Evolutionary conservation across 2,113 vertebrate genomes (phyloP), one percentile per base, ranked within the genome.

Genomic region (Rissa tridactyla): DNA sequence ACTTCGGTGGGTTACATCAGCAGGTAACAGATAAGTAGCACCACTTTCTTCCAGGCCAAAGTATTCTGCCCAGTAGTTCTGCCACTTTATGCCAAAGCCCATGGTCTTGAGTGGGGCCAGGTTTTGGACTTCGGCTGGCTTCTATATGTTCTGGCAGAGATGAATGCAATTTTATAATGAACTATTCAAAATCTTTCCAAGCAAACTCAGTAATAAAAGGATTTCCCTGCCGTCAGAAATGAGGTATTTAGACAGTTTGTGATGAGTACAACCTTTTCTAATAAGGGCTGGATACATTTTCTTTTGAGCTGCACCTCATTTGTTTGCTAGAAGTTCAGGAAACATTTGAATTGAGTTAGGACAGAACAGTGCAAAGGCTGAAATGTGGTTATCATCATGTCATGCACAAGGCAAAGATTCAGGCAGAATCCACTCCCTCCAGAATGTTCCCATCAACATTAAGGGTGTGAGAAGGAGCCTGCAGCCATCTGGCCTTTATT

Each of bases 401-500:
- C 46, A 32, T 77, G 91, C 85, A 36, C 73, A 72, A 84, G 92
- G 77, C 77, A 69, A 84, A 93, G 87, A 30, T 77, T 88, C 79
- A 11, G 55, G 91, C 95, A 88, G 84, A 57, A 80, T 70, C 72
- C 90, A 83, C 61, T 58, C 22, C 90, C 77, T 78, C 87, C 79
- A 90, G 92, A 79, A 86, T 71, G 94, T 95, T 90, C 62, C 60
- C 70, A 49, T 76, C 34, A 87, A 47, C 75, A 51, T 93, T 70
- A 87, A 26, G 80, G 61, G 87, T 96, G 87, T 88, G 90, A 97
- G 95, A 94, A 93, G 94, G 91, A 96, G 93, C 70, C 77, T 85
- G 80, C n/a, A 91, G 91, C 95, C 96, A 97, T 97, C 96, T 97
- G 97, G 95, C 86, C 95, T 91, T 96, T 87, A 92, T 97, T 97